Conservation (phyloP, 23 tunicate genomes). For the Styela clava region DNA sequence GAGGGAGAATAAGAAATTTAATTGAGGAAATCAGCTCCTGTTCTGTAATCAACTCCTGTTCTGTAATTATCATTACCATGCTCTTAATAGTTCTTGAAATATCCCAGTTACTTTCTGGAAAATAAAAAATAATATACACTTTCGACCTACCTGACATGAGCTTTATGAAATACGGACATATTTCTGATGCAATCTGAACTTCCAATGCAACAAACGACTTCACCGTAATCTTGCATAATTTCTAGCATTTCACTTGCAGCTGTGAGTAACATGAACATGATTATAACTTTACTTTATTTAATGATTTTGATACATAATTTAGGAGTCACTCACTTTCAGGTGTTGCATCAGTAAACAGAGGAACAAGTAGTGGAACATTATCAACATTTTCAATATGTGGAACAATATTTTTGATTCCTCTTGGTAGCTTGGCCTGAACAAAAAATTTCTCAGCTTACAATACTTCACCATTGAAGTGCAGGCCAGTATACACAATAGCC, state of each 20-base stretch:
- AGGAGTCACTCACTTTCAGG: conserved; percentile 39
- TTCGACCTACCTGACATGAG: conserved; percentile 77
- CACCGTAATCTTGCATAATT: conserved; percentile 81
- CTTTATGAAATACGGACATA: conserved; percentile 48
- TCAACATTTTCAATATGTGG: conserved; percentile 89
- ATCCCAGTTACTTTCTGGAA: too few relatives aligned
- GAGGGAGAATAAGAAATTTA: too few relatives aligned
- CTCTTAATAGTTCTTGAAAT: too few relatives aligned
- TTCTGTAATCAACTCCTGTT: too few relatives aligned
- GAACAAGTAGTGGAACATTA: conserved; percentile 85
- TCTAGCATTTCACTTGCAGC: conserved; percentile 58
- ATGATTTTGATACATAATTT: neutral
- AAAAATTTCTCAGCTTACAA: neutral
- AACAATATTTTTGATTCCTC: conserved; percentile 81
- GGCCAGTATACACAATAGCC: too few relatives aligned
- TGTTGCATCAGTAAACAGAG: conserved; percentile 68
- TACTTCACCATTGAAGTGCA: neutral
- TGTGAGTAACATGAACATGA: conserved; percentile 12
- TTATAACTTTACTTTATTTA: neutral
- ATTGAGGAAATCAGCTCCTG: too few relatives aligned
- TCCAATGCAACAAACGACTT: conserved; percentile 85
- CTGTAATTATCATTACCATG: too few relatives aligned
- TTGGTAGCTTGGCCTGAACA: conserved; percentile 82
- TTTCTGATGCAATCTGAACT: conserved; percentile 72
- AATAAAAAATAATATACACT: too few relatives aligned